Base-by-base conservation (phyloP, 2,797 vertebrate species). In the Capromys pilorides region DNA sequence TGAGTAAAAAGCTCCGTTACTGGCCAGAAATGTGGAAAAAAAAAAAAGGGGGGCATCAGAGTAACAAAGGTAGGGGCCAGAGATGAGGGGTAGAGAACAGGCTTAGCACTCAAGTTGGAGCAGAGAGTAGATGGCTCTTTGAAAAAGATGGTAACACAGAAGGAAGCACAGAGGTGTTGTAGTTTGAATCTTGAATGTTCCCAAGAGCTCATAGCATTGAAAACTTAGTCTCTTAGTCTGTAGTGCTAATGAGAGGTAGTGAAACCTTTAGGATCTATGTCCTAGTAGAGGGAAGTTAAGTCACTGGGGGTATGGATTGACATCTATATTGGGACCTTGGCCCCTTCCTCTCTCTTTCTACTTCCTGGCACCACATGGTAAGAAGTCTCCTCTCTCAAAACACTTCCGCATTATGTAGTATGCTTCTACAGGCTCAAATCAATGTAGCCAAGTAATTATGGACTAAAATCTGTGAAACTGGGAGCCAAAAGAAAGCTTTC, bases 121-220 rank as follows among this genome's bases (percentile, higher is more conserved):
- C 77, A 92, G 19, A 92, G 36, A 91, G 77, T 77, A 96, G 95
- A 92, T 39, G 66, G 21, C 54, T 95, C 89, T 91, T 91, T 92
- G 36, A 71, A 86, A 81, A 92, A 69, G 13, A 10, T 2, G 78
- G 81, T 90, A 95, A 77, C 62, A 36, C 75, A 86, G 57, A 73
- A 67, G 19, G 86, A 86, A 57, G 10, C 51, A 21, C 86, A 73
- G 45, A 24, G 5, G 12, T 78, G 21, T n/a, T 78, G 39, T 54
- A 11, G 31, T 39, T 82, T 64, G 21, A 24, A 24, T 88, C n/a
- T 75, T 64, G 28, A 75, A 22, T 26, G 6, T 26, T 7, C 10
- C 33, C n/a, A 81, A 62, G 64, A 13, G 11, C 39, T 62, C 45
- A 28, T 24, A 21, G 14, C 71, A 19, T 85, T 85, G 33, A 66